Evolutionary conservation across 2,888 invertebrate species (phyloP).

Genomic region (Cheilosia vernalis): DNA sequence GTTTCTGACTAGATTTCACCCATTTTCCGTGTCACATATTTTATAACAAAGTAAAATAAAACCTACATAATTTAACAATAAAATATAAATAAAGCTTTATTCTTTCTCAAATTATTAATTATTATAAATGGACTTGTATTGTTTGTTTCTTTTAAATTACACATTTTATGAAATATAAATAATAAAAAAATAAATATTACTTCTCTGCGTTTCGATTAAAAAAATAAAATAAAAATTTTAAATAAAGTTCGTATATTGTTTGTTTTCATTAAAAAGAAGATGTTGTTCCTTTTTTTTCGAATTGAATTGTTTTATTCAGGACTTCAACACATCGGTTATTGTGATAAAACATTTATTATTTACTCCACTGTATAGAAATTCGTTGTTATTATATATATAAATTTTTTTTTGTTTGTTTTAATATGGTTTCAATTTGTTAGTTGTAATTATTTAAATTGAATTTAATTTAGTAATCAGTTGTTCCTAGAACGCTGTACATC

Average conservation of each 20-base stretch:
- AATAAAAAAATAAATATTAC: slow-evolving; percentile 44
- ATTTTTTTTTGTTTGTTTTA: slow-evolving; percentile 33
- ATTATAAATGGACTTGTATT: slow-evolving; percentile 46
- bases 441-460: slow-evolving; percentile 56
- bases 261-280: slow-evolving; percentile 39
- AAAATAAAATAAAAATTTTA: slow-evolving; percentile 40
- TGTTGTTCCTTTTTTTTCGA: slow-evolving; percentile 46
- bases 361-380: slow-evolving; percentile 69
- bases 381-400: slow-evolving; percentile 30
- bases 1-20: slow-evolving; percentile 71
- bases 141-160: slow-evolving; percentile 16
- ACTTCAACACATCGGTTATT: slow-evolving; percentile 55
- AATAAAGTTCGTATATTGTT: slow-evolving; percentile 28
- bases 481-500: slow-evolving; percentile 95
- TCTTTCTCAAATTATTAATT: slow-evolving; percentile 47
- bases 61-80: slow-evolving; percentile 52
- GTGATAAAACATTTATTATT: slow-evolving; percentile 68
- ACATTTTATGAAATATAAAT: slow-evolving; percentile 47
- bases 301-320: slow-evolving; percentile 48
- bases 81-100: slow-evolving; percentile 66
- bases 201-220: slow-evolving; percentile 38
- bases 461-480: slow-evolving; percentile 86
- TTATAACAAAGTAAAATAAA: slow-evolving; percentile 51
- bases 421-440: slow-evolving; percentile 37
- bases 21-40: slow-evolving; percentile 62